Evolutionary conservation across 2,797 vertebrate genomes (phyloP).

Genomic region (Potorous gilbertii): DNA sequence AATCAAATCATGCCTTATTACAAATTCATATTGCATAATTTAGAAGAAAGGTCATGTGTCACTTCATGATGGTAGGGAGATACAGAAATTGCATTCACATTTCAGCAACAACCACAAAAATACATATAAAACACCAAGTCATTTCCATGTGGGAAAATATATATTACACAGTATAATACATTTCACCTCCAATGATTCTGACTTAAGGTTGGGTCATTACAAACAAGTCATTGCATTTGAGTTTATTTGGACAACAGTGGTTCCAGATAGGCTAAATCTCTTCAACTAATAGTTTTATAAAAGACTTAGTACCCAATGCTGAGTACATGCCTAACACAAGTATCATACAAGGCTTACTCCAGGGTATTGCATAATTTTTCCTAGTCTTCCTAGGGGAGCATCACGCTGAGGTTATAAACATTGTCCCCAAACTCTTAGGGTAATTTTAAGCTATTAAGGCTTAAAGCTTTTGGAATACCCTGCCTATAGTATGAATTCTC

Average conservation of each 20-base stretch:
- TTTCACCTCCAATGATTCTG: neutral
- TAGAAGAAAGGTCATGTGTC: neutral
- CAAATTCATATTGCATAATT: neutral
- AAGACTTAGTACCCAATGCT: neutral
- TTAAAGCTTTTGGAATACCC: neutral
- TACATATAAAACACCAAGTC: neutral
- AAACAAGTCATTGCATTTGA: neutral
- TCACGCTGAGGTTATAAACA: neutral
- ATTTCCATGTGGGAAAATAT: neutral
- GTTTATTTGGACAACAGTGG: neutral
- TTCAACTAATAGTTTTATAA: neutral
- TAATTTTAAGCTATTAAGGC: neutral
- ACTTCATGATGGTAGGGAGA: neutral
- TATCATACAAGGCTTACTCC: neutral
- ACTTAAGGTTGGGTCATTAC: neutral
- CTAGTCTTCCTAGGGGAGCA: neutral
- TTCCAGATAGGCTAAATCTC: neutral
- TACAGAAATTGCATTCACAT: neutral
- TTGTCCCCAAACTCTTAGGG: neutral
- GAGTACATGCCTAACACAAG: neutral
- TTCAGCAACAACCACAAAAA: neutral
- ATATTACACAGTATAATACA: neutral
- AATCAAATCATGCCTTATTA: neutral
- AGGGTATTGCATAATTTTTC: neutral
- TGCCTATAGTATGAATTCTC: neutral